Percentiles rank a stretch among this genome's conserved stretches.
Evolutionary conservation across 2,797 vertebrate species (phyloP).

Genomic region (Naso thynnoides): DNA sequence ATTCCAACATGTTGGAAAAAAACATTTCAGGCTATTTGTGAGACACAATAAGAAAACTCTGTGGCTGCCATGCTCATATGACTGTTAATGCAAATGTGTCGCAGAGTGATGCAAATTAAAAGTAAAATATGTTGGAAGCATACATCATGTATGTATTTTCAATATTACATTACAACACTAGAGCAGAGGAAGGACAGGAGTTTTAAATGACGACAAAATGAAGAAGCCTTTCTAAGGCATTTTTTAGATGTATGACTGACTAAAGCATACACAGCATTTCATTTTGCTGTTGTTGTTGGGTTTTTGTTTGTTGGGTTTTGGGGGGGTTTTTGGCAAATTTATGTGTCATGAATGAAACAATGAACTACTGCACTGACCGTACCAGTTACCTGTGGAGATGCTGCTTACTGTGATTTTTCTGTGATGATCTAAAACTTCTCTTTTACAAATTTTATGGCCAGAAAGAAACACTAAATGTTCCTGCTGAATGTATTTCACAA

Average conservation of each 20-base stretch:
- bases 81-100: constrained; percentile 41
- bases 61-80: constrained; percentile 29
- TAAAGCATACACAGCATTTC: constrained; percentile 2
- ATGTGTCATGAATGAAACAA: neutral
- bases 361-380: neutral
- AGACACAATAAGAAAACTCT: neutral
- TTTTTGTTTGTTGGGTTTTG: too few relatives aligned
- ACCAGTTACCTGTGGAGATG: constrained; percentile 10
- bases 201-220: neutral
- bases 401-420: constrained; percentile 20
- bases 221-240: constrained; percentile 2
- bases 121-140: neutral
- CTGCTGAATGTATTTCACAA: constrained; percentile 21
- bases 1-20: constrained; percentile 40
- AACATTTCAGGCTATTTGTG: constrained; percentile 9
- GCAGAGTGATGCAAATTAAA: constrained; percentile 39
- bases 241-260: constrained; percentile 15
- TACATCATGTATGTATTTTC: neutral
- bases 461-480: neutral
- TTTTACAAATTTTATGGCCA: constrained; percentile 17
- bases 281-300: constrained; percentile 14
- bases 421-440: constrained; percentile 1
- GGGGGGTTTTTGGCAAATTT: neutral
- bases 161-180: constrained; percentile 17
- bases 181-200: neutral